These are phyloP conservation scores for Drosophila ambigua DNA, from an alignment of 1,140 invertebrate species.

Conservation along the genomic window DNA sequence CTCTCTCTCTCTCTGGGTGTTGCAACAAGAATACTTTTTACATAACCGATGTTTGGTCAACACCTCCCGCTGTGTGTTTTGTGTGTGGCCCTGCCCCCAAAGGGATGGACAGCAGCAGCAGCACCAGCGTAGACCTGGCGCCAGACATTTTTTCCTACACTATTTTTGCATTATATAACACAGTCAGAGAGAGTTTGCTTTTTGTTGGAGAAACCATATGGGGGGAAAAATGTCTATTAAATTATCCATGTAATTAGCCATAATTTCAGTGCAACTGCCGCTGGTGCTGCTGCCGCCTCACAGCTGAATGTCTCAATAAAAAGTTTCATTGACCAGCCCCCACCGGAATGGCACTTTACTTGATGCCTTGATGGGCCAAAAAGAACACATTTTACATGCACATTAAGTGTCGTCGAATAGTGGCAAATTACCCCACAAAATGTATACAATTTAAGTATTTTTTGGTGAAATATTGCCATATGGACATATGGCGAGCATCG, in stretches of 20 bases:
- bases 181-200: conserved; percentile 1
- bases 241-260: conserved; percentile 67
- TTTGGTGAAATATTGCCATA: conserved; percentile 21
- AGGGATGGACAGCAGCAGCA: conserved; percentile 3
- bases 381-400: conserved; percentile 32
- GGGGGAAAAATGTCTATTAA: conserved; percentile 54
- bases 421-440: conserved; percentile 28
- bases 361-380: conserved; percentile 29
- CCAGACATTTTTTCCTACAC: conserved; percentile 35
- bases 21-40: conserved; percentile 18
- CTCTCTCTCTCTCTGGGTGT: conserved; percentile 2
- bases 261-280: conserved; percentile 51
- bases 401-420: conserved; percentile 36
- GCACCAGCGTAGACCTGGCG: conserved; percentile 5
- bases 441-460: conserved; percentile 10
- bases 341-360: conserved; percentile 47
- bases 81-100: conserved; percentile 5
- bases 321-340: conserved; percentile 61
- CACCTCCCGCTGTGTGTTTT: conserved; percentile 9
- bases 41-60: too few relatives aligned
- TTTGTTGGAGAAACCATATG: conserved; percentile 48
- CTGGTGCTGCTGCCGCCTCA: conserved; percentile 8
- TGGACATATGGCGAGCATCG: conserved; percentile 30
- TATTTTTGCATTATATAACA: conserved; percentile 1
- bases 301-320: conserved; percentile 54